Evolutionary conservation across 2,113 vertebrate genomes (phyloP).

Genomic region (Siniperca chuatsi): DNA sequence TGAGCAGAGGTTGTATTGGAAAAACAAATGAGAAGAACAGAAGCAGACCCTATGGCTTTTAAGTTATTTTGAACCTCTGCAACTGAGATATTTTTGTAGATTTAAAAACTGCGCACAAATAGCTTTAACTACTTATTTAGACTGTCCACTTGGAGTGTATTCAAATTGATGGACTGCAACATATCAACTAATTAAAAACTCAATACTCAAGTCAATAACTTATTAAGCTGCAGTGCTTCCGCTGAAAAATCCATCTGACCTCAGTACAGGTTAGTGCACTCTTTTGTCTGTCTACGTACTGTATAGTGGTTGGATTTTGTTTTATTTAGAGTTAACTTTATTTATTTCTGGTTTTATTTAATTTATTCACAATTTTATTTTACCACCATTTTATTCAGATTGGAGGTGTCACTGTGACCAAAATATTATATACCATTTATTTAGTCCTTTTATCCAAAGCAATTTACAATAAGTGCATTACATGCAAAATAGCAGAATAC

Average conservation of each 20-base stretch:
- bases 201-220: background rate
- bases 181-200: background rate
- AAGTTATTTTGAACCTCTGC: background rate
- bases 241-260: background rate
- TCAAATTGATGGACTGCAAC: background rate
- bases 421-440: background rate
- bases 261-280: conserved; percentile 42
- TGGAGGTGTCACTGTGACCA: background rate
- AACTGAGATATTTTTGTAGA: background rate
- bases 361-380: background rate
- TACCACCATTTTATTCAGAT: background rate
- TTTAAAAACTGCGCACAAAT: background rate
- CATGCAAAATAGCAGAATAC: background rate
- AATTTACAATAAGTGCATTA: no score
- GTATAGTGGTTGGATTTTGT: background rate
- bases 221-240: background rate
- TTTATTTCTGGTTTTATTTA: conserved; percentile 1
- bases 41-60: background rate
- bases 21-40: background rate
- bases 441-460: no score
- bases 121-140: background rate
- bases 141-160: background rate
- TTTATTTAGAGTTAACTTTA: background rate
- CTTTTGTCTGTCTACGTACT: background rate
- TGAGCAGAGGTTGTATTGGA: background rate